Conservation (phyloP, 2,113 vertebrate species). For the Epinephelus lanceolatus region DNA sequence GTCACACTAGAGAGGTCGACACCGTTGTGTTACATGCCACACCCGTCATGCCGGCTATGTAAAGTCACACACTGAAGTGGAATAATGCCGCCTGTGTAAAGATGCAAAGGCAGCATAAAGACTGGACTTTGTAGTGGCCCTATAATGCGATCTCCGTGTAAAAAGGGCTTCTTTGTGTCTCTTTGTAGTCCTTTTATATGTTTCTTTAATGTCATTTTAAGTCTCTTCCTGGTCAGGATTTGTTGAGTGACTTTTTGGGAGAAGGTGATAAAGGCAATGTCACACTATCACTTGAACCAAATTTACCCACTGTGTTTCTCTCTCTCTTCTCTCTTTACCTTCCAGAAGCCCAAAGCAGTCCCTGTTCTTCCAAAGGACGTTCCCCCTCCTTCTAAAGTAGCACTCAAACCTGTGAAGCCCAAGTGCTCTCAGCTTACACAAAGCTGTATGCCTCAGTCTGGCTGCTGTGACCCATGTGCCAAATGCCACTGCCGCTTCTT, state of each 20-base stretch:
- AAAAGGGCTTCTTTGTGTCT: too few species aligned
- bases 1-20: too few species aligned
- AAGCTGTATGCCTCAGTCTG: constrained; percentile 68
- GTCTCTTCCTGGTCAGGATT: too few species aligned
- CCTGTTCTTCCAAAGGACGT: background rate
- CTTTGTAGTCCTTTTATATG: too few species aligned
- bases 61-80: too few species aligned
- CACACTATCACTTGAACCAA: background rate
- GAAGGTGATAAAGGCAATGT: background rate
- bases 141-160: too few species aligned
- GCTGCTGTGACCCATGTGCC: constrained; percentile 72
- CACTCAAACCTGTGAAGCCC: background rate
- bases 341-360: constrained; percentile 46
- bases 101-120: too few species aligned
- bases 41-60: too few species aligned
- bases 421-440: constrained; percentile 64
- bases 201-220: too few species aligned
- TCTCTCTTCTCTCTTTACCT: background rate
- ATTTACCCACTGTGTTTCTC: background rate
- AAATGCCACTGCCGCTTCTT: constrained; percentile 81
- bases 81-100: too few species aligned
- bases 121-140: too few species aligned
- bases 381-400: background rate
- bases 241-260: background rate
- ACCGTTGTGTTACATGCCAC: too few species aligned